Base-by-base conservation (phyloP, 2,797 vertebrate genomes). In the Jordanella pulchra region DNA sequence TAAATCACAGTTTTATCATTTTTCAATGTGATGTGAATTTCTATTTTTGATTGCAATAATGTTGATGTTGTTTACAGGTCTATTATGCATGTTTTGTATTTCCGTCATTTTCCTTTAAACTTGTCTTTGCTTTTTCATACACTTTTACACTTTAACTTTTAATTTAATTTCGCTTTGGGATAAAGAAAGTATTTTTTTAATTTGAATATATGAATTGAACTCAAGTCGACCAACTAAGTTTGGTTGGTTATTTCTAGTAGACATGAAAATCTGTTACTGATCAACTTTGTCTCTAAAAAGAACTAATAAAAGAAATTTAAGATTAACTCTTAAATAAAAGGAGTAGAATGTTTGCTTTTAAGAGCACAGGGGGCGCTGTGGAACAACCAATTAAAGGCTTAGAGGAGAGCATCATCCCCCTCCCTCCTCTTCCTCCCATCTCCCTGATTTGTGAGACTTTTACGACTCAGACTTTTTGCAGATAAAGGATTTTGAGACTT, bases 311-410 rank as follows among this genome's bases (percentile, higher is more conserved):
- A 48, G 15, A 1, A 48, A 48, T 18, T 32, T 3, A 17, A 58
- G 27, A 14, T 18, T 56, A 15, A 25, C 0, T 39, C 4, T 56
- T 15, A 58, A 32, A 32, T 10, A 28, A 7, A 18, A 30, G 17
- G 2, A 42, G 30, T 1, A 15, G 2, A 12, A 0, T 48, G 25
- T 42, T 50, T 78, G 79, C 69, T 0, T 68, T 32, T 21, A 9
- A 58, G 35, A 32, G 39, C 72, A 50, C 73, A 92, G 88, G 88
- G 86, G 88, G 87, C 79, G 81, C 81, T 86, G 64, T 81, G 69
- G 69, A 81, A 75, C 87, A 88, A 35, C 69, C 42, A 14, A 45
- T 70, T 14, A 7, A 11, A 55, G 9, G 9, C 13, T 39, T n/a
- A 9, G 23, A 18, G 23, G 39, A 32, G 68, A 63, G 42, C 54